phyloP scores from a whole-genome alignment of 2,888 invertebrate species.

The Meghimatium bilineatum region DNA sequence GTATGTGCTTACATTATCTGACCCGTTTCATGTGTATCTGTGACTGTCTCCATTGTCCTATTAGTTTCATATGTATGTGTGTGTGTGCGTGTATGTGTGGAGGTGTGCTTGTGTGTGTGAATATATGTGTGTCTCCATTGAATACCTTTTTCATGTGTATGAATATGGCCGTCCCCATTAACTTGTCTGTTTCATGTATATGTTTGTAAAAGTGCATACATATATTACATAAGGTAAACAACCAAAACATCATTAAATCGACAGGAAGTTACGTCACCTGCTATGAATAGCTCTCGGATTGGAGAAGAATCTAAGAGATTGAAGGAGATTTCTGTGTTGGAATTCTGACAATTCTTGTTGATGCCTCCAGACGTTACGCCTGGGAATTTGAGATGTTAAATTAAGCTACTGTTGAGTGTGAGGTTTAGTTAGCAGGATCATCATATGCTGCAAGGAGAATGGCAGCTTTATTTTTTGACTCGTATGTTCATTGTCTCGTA shows the following conservation, averaged over 20 bases:
- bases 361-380: neutral
- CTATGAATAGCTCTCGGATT: neutral
- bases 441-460: neutral
- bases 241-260: neutral
- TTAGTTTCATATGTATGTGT: too few relatives aligned
- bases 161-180: too few relatives aligned
- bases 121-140: too few relatives aligned
- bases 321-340: neutral
- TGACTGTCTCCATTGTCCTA: too few relatives aligned
- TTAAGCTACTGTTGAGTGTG: neutral
- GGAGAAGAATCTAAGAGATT: neutral
- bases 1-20: too few relatives aligned
- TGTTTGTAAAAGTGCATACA: neutral
- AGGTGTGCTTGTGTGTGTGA: too few relatives aligned
- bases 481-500: too few relatives aligned
- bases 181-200: too few relatives aligned
- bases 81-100: too few relatives aligned
- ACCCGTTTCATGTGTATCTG: too few relatives aligned
- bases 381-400: slow-evolving; percentile 3
- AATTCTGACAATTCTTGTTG: neutral
- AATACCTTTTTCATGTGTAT: too few relatives aligned
- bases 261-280: neutral
- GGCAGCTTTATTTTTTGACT: neutral
- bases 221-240: neutral
- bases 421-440: neutral